Conservation (phyloP, 2,113 vertebrate species). For the Phylloscopus whistleri region DNA sequence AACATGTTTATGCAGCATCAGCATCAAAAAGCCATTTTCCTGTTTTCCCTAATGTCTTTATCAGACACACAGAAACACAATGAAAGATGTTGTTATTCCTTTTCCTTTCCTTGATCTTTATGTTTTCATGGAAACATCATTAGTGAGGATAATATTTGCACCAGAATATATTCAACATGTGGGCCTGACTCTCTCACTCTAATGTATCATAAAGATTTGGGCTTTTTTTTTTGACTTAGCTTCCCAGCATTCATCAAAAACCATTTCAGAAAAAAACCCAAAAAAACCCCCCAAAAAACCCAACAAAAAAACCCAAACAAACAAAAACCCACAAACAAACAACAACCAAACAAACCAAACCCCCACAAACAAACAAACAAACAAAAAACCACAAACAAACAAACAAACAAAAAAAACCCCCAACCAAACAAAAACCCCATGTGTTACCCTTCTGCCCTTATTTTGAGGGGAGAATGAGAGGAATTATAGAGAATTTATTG, state of each 20-base stretch:
- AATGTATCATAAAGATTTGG: neutral
- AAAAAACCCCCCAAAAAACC: no score
- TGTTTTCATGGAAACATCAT: conserved; percentile 42
- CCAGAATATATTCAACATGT: conserved; percentile 44
- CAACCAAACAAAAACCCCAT: no score
- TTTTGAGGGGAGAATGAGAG: neutral
- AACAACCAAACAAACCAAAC: no score
- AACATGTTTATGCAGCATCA: conserved; percentile 68
- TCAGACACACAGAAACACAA: conserved; percentile 60
- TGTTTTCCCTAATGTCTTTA: conserved; percentile 67
- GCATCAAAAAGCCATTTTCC: conserved; percentile 71
- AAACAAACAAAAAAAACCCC: no score
- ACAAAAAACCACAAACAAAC: no score
- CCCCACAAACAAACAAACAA: no score
- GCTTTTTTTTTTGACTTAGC: neutral
- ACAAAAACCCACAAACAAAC: no score
- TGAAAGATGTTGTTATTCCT: conserved; percentile 57
- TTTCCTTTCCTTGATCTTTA: conserved; percentile 52
- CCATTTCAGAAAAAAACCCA: neutral
- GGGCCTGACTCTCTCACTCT: conserved; percentile 2
- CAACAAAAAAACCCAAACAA: no score
- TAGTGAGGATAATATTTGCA: conserved; percentile 37
- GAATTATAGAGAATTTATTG: neutral
- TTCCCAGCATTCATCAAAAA: neutral
- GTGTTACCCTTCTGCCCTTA: neutral